These are phyloP conservation scores for Nasonia longicornis DNA, from an alignment of 1,140 invertebrate species.

Conservation along the genomic window DNA sequence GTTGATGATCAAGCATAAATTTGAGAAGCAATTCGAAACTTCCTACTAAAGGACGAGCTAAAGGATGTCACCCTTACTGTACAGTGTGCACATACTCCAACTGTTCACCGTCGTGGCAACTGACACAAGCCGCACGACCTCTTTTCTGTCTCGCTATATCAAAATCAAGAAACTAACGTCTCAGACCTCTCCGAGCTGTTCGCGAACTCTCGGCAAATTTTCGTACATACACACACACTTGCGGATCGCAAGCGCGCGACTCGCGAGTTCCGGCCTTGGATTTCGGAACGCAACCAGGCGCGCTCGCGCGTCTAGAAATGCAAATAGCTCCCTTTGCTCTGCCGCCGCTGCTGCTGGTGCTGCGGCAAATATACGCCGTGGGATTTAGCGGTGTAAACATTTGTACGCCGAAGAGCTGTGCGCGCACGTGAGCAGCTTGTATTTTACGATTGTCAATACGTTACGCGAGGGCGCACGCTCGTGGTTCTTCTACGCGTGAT, in stretches of 20 bases:
- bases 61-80: too few relatives aligned
- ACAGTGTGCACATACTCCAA: too few relatives aligned
- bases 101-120: too few relatives aligned
- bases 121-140: background rate
- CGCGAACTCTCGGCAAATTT: background rate
- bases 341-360: background rate
- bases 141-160: background rate
- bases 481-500: background rate
- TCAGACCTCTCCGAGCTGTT: background rate
- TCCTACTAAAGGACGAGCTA: too few relatives aligned
- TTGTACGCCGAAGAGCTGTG: constrained; percentile 26
- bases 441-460: constrained; percentile 49
- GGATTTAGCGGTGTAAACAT: constrained; percentile 47
- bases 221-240: background rate
- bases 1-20: too few relatives aligned
- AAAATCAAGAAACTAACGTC: background rate
- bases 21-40: too few relatives aligned
- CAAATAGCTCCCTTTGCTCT: constrained; percentile 38
- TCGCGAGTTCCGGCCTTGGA: background rate
- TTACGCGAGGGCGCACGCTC: background rate
- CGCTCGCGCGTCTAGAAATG: background rate
- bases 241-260: background rate
- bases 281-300: constrained; percentile 38
- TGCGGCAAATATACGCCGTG: constrained; percentile 18
- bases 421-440: constrained; percentile 44